Percentiles rank a stretch among this genome's conserved stretches.
phyloP scores from a whole-genome alignment of 2,888 invertebrate genomes.

The Clivina fossor region DNA sequence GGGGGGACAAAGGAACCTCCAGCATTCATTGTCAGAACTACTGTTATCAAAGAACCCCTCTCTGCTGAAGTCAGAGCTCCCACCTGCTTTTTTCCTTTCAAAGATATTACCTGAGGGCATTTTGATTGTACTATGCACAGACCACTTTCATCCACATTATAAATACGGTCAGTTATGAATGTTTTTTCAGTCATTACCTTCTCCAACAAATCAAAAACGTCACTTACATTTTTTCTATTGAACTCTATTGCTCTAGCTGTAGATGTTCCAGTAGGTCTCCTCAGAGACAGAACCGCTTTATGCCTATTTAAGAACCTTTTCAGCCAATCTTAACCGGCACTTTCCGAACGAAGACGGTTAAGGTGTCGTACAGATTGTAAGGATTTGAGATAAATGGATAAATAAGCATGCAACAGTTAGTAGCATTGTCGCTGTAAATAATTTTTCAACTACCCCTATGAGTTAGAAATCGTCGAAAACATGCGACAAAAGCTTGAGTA shows the following conservation, averaged over 20 bases:
- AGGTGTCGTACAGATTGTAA: no score
- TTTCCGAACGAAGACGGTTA: no score
- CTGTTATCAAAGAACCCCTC: conserved; percentile 43
- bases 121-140: conserved; percentile 41
- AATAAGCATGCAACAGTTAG: no score
- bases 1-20: conserved; percentile 46
- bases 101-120: conserved; percentile 37
- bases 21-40: conserved; percentile 44
- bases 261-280: conserved; percentile 11
- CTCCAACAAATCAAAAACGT: conserved; percentile 41
- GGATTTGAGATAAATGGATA: no score
- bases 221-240: conserved; percentile 41
- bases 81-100: conserved; percentile 44
- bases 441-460: no score
- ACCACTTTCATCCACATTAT: conserved; percentile 45
- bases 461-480: no score
- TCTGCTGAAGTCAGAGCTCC: conserved; percentile 40
- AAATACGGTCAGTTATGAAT: conserved; percentile 37
- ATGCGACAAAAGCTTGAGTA: no score
- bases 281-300: conserved; percentile 38
- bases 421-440: no score
- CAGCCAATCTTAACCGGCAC: conserved; percentile 12
- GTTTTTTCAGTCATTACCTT: conserved; percentile 41
- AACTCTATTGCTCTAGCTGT: conserved; percentile 43
- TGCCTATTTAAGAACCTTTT: conserved; percentile 10